Conservation (phyloP, 2,113 vertebrate genomes). For the Pelodiscus sinensis region DNA sequence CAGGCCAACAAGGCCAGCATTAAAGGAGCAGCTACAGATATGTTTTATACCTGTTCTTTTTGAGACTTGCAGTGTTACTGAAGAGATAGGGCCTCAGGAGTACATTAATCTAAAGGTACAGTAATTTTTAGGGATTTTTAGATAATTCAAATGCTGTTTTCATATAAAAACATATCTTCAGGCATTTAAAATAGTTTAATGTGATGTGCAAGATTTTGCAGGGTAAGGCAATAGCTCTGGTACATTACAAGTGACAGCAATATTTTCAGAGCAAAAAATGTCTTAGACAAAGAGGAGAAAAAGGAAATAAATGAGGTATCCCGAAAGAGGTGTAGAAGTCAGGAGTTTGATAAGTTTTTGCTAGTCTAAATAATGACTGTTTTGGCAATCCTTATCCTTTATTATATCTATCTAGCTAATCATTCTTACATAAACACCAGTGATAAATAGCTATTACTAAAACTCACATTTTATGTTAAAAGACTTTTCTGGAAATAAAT, state of each 20-base stretch:
- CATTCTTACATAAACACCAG: constrained; percentile 57
- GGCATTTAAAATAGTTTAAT: background rate
- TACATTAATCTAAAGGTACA: background rate
- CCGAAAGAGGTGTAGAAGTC: constrained; percentile 44
- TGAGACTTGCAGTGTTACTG: background rate
- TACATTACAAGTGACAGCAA: constrained; percentile 26
- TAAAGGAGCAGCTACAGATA: background rate
- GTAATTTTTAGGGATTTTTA: background rate
- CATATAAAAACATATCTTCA: background rate
- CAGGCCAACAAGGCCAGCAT: background rate
- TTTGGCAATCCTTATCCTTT: constrained; percentile 64
- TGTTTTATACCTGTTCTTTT: background rate
- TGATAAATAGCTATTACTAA: constrained; percentile 71
- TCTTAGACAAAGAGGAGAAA: constrained; percentile 37
- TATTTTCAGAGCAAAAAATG: constrained; percentile 38
- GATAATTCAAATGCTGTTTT: background rate
- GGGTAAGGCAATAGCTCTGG: background rate
- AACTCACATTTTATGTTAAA: constrained; percentile 62
- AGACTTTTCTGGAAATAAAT: constrained; percentile 58
- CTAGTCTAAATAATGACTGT: constrained; percentile 72
- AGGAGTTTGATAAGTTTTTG: constrained; percentile 63
- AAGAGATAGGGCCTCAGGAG: background rate
- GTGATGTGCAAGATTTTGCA: background rate
- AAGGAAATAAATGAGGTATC: background rate
- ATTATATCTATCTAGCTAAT: constrained; percentile 64